Evolutionary conservation across 2,113 vertebrate genomes (phyloP), one percentile per base, ranked within the genome.

Genomic region (Ctenodactylus gundi): DNA sequence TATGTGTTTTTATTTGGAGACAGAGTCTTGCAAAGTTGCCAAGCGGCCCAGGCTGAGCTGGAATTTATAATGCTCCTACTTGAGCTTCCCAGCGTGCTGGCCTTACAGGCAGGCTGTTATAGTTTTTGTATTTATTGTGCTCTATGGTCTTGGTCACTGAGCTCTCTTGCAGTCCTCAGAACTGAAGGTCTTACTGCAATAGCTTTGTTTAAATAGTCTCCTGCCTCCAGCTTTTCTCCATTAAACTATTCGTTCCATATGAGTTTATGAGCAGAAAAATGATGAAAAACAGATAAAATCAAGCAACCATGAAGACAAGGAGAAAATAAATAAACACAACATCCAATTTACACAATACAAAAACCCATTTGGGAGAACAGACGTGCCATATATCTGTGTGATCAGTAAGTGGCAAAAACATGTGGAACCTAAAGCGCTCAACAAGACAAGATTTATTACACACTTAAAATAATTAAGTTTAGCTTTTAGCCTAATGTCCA

Each of bases 391-490:
- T 64, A 92, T 70, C 85, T 1, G 11, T 60, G 94, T 76, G 53
- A 96, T 96, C 95, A 87, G 93, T 97, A 94, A 65, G 27, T 92
- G 90, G 73, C 77, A 92, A 94, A 86, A 77, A 39, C 11, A 4
- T 57, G 78, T 88, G 62, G 87, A 91, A 76, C 17, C 53, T 92
- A 44, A 96, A 90, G 85, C 86, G 82, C 92, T 93, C 88, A 90
- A 80, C 29, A 89, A 93, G 96, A 87, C 89, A 95, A 94, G 93
- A 97, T 97, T 96, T 97, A 97, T 97, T 94, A 91, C 29, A 78
- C 29, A 96, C 97, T 97, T 96, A 41, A 92, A 96, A 93, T 95
- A 97, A 97, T 97, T 97, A 96, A 82, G 93, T 94, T 97, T 94
- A 86, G 92, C 93, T 91, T 96, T 95, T 93, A 94, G 94, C 78